Evolutionary conservation across 2,888 invertebrate species (phyloP), one percentile per base, ranked within the genome.

Genomic region (Agriotes lineatus): DNA sequence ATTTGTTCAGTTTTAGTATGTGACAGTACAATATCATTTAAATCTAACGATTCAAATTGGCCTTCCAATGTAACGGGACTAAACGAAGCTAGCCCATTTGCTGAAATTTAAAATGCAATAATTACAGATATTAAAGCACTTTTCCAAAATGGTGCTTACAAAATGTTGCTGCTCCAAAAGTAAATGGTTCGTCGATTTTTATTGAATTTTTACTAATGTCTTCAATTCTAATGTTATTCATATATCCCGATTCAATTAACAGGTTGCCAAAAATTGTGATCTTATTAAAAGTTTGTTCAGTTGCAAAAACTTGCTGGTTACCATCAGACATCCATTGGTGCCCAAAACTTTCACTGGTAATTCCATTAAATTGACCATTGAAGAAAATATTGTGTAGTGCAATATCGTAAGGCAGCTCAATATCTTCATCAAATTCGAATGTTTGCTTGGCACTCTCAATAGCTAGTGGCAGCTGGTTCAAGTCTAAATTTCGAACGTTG

Each of bases 21-120:
- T 57, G 75, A 73, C 22, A 77, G 52, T 37, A 84, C 76, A 25
- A 87, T 80, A 75, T 86, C 86, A n/a, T 86, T 79, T n/a, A 86
- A 78, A 50, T 85, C 83, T 2, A 87, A 70, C 25, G 82, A 80
- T 57, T 83, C 82, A 19, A 85, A 77, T 19, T 80, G 74, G 9
- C 85, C 85, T 35, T 75, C 59, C 14, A 83, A 42, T 18, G 6
- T 6, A 7, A 42, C 18, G 3, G 16, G 16, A 1, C 6, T 42
- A 1, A 42, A 50, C 7, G 48, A 52, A 16, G 9, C n/a, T 19
- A 54, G 18, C n/a, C 48, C 58, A 64, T 71, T 71, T 68, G 42
- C 63, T 71, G n/a, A n/a, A 57, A 58, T 9, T n/a, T 30, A 54
- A 63, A 6, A 25, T n/a, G 5, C 16, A 57, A 5, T 12, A 39